Evolutionary conservation across 2,113 vertebrate genomes (phyloP), one percentile per base, ranked within the genome.

Genomic region (Engraulis encrasicolus): DNA sequence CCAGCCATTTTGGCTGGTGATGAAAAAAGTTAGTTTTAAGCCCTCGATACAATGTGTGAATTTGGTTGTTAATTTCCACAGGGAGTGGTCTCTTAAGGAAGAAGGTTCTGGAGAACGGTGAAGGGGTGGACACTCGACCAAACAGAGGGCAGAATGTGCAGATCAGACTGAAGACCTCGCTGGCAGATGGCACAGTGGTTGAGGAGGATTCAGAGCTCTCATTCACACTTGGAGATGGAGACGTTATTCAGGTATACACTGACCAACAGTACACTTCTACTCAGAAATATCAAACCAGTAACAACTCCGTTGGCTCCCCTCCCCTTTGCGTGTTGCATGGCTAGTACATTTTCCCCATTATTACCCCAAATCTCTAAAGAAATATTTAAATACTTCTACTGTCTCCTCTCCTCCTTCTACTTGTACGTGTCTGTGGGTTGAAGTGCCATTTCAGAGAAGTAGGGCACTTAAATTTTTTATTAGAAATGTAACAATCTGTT

Each of bases 191-290:
- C 71, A 94, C 91, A 0, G 86, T 94, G 6, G 93, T 97, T 18
- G 95, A 96, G 52, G 96, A 98, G 78, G 91, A 95, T 17, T 88
- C 91, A 0, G 83, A 92, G 2, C 91, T 98, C 50, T 83, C 90
- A 45, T 99, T 99, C 89, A 98, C 97, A 0, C 85, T 99, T 82
- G 98, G 98, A 15, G 98, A 99, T 86, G 96, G 98, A 0, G 98
- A 99, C 0, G 96, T 99, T 50, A 93, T 99, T 50, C 98, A 99
- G 96, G 98, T 99, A 89, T 38, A 34, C 79, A 5, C 9, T 45
- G 40, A 9, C 40, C 40, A 45, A 3, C 40, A 45, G 40, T 45
- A 45, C 40, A n/a, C 40, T 45, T 9, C 40, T 5, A 45, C 40
- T 45, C 40, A 45, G 40, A 45, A 45, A 45, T 45, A 45, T 45